Percentiles rank a stretch among this genome's conserved stretches.
Evolutionary conservation across 2,888 invertebrate genomes (phyloP).

Genomic region (Acanthosepion lycidas): DNA sequence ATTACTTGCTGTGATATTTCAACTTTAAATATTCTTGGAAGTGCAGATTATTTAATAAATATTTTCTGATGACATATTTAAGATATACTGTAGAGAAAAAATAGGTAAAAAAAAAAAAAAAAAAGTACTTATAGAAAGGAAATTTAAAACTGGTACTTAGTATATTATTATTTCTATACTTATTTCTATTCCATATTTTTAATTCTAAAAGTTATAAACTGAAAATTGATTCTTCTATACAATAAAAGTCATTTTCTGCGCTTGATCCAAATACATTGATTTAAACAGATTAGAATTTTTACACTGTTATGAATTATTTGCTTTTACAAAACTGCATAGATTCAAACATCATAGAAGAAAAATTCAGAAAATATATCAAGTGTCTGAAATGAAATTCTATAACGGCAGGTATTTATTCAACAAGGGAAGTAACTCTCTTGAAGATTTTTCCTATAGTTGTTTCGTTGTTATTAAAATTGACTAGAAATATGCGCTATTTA

Average conservation of each 20-base stretch:
- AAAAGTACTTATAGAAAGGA: not conserved
- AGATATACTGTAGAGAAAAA: not conserved
- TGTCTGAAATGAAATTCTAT: not conserved
- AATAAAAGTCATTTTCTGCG: not conserved
- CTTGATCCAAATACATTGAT: not conserved
- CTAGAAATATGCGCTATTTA: no score
- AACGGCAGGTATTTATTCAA: not conserved
- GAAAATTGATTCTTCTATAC: not conserved
- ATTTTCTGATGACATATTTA: not conserved
- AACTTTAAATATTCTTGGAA: not conserved
- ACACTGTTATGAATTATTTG: not conserved
- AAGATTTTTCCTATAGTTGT: not conserved
- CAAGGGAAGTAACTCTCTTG: not conserved
- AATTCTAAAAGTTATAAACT: not conserved
- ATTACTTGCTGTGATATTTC: not conserved
- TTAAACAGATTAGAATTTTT: no score
- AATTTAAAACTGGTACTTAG: not conserved
- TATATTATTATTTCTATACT: not conserved
- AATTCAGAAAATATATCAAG: not conserved
- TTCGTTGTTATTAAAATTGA: no score
- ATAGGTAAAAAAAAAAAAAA: not conserved
- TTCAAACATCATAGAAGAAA: not conserved
- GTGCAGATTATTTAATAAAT: no score
- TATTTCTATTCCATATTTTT: not conserved
- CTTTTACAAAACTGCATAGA: not conserved